These are phyloP conservation scores for Triplophysa rosa DNA, from an alignment of 2,113 vertebrate genomes.

Conservation along the genomic window DNA sequence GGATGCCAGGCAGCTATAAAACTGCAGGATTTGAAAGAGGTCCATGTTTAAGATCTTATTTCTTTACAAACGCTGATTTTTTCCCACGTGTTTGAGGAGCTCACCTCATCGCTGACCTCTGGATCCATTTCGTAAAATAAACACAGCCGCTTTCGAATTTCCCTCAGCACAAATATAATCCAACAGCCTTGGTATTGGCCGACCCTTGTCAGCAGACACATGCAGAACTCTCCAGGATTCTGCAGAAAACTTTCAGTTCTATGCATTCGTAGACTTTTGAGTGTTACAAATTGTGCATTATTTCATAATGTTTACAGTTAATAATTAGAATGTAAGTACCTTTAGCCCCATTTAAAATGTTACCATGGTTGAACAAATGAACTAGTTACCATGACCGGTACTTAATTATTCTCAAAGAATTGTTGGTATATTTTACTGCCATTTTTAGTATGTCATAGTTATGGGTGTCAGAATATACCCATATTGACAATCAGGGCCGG, in stretches of 20 bases:
- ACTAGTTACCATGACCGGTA: too few species aligned
- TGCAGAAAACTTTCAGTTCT: too few species aligned
- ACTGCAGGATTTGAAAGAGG: not conserved
- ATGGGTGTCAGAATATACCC: too few species aligned
- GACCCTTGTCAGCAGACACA: not conserved
- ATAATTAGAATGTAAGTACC: too few species aligned
- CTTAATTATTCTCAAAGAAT: too few species aligned
- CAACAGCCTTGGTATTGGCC: not conserved
- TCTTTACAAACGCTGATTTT: not conserved
- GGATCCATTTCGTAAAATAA: constrained; percentile 21
- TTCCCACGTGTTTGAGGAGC: not conserved
- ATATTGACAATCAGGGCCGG: too few species aligned
- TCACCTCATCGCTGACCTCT: constrained; percentile 10
- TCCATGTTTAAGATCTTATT: not conserved
- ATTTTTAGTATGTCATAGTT: too few species aligned
- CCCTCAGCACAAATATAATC: not conserved
- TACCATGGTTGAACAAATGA: too few species aligned
- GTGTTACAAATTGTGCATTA: not conserved
- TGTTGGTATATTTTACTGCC: too few species aligned
- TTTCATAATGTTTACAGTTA: too few species aligned
- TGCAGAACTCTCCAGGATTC: not conserved
- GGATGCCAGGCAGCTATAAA: not conserved
- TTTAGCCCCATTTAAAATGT: too few species aligned
- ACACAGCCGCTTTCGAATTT: not conserved
- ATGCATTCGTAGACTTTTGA: not conserved